phyloP scores from a whole-genome alignment of 2,797 vertebrate genomes.

The Notoglanidium macrostoma region DNA sequence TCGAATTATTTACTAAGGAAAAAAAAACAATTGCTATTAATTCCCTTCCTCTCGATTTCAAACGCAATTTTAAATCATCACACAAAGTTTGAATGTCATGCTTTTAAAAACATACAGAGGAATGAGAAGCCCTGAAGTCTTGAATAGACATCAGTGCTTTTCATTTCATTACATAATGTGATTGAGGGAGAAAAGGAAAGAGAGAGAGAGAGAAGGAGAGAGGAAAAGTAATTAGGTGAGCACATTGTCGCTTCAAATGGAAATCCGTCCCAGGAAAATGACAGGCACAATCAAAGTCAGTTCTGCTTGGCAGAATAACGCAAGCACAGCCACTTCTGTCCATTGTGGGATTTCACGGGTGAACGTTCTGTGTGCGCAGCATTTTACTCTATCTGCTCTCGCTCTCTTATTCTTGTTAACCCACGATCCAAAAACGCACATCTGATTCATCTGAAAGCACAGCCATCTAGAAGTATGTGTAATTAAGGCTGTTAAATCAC shows the following conservation, averaged over 20 bases:
- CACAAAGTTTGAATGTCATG: neutral
- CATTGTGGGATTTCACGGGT: constrained; percentile 33
- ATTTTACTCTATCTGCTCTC: constrained; percentile 38
- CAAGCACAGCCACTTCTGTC: constrained; percentile 42
- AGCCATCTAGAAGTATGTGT: constrained; percentile 20
- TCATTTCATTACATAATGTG: constrained; percentile 25
- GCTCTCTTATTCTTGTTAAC: neutral
- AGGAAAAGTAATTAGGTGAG: constrained; percentile 45
- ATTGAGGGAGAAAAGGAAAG: neutral
- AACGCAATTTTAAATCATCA: neutral
- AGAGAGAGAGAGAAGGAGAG: constrained; percentile 4
- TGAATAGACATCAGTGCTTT: constrained; percentile 5
- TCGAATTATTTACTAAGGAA: neutral
- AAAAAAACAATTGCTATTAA: neutral
- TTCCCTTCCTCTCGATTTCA: neutral
- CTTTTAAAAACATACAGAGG: neutral
- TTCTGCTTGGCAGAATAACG: constrained; percentile 39
- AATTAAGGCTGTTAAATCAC: constrained; percentile 8
- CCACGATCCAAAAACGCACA: neutral
- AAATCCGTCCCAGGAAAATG: constrained; percentile 48
- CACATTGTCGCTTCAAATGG: constrained; percentile 37
- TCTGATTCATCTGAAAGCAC: constrained; percentile 34
- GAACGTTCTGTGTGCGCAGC: constrained; percentile 41
- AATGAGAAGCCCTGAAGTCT: neutral
- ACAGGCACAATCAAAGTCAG: constrained; percentile 47